phyloP scores from a whole-genome alignment of 2,113 vertebrate species.

The Chunga burmeisteri region DNA sequence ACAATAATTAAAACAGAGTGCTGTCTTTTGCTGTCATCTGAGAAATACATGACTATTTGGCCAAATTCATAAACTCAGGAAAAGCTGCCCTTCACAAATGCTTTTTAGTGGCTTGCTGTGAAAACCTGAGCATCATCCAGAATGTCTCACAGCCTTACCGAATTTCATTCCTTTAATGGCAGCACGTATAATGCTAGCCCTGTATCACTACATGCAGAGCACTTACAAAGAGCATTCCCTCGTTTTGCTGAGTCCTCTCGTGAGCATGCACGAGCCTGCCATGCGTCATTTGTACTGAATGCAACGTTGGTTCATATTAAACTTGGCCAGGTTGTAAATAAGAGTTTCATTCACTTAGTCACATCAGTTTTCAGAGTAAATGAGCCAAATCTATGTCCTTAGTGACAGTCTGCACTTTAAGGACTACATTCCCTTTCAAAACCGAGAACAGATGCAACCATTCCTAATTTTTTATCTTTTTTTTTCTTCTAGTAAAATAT shows the following conservation, averaged over 20 bases:
- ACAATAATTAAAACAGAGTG: background rate
- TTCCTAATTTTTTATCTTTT: background rate
- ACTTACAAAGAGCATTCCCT: background rate
- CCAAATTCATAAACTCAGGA: background rate
- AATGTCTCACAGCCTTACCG: background rate
- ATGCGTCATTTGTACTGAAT: background rate
- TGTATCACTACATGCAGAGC: background rate
- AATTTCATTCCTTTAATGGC: conserved; percentile 8
- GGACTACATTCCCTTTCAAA: background rate
- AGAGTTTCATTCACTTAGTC: background rate
- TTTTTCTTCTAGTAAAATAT: background rate
- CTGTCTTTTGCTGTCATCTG: background rate
- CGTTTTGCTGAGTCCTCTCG: background rate
- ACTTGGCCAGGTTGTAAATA: background rate
- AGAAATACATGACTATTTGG: background rate
- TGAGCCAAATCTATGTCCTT: background rate
- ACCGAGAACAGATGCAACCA: background rate
- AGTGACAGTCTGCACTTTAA: background rate
- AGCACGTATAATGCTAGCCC: background rate
- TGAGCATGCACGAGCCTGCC: background rate
- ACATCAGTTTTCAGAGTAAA: background rate
- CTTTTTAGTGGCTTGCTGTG: background rate
- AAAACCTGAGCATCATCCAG: background rate
- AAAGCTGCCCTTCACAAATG: background rate
- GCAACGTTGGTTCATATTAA: background rate